Evolutionary conservation across 92 coral and sea anemone species (phyloP).

Genomic region (Chrysogorgia sp.): DNA sequence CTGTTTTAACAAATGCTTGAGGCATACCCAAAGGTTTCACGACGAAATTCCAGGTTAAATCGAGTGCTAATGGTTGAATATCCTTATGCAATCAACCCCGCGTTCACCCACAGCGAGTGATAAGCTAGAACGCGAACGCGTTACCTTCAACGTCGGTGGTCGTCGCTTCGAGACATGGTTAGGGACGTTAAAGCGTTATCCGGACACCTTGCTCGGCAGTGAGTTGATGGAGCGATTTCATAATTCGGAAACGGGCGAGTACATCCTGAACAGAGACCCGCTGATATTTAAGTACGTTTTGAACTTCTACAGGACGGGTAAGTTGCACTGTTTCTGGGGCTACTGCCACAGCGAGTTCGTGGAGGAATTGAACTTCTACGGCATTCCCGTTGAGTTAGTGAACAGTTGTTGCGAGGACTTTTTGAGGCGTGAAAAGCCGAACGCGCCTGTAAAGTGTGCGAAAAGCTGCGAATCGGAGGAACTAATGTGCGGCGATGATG

Average conservation of each 20-base stretch:
- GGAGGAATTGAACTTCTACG: constrained; percentile 83
- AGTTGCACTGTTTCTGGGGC: constrained; percentile 81
- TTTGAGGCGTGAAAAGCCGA: constrained; percentile 73
- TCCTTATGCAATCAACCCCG: constrained; percentile 38
- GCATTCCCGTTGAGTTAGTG: constrained; percentile 73
- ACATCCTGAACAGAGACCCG: constrained; percentile 92
- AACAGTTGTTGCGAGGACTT: constrained; percentile 91
- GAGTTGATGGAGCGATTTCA: constrained; percentile 73
- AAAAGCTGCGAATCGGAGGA: constrained; percentile 44
- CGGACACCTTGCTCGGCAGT: constrained; percentile 91
- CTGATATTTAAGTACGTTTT: constrained; percentile 90
- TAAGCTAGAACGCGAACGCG: constrained; percentile 10
- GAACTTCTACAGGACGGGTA: constrained; percentile 89
- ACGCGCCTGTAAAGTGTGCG: constrained; percentile 58
- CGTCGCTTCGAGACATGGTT: constrained; percentile 88
- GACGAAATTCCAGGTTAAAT: not conserved
- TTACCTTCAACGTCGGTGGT: constrained; percentile 85
- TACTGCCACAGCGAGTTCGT: constrained; percentile 80
- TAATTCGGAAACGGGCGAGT: constrained; percentile 81
- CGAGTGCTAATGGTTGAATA: constrained; percentile 35
- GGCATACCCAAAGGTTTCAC: constrained; percentile 6
- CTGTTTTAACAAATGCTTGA: constrained; percentile 23
- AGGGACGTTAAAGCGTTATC: constrained; percentile 84
- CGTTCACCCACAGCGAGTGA: constrained; percentile 1
- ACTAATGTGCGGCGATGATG: not conserved